Percentiles rank a stretch among this genome's conserved stretches.
These are phyloP conservation scores for Adineta ricciae DNA, from an alignment of 2,888 invertebrate genomes.

Conservation along the genomic window DNA sequence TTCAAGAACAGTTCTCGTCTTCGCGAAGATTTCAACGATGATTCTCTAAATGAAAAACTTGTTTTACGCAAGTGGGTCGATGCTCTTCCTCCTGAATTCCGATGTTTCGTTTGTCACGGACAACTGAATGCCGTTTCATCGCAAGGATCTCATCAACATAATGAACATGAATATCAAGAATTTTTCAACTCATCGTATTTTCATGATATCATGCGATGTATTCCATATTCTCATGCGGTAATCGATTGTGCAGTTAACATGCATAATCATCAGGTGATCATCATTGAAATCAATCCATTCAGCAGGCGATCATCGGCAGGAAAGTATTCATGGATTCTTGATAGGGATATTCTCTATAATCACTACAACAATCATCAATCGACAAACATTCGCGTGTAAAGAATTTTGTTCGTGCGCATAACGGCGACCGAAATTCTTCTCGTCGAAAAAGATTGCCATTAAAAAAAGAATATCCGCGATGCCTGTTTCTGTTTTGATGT, in stretches of 20 bases:
- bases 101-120: background rate
- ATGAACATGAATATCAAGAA: background rate
- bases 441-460: too few species aligned
- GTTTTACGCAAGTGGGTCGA: background rate
- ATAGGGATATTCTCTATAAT: background rate
- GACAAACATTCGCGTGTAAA: too few species aligned
- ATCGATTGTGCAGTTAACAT: background rate
- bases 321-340: background rate
- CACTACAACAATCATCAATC: background rate
- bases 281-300: background rate
- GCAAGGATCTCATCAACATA: background rate
- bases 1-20: background rate
- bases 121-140: background rate
- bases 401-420: too few species aligned
- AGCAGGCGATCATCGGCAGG: background rate
- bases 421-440: too few species aligned
- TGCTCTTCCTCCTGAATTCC: background rate
- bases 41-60: background rate
- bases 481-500: too few species aligned
- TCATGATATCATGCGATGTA: background rate
- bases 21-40: background rate
- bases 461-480: too few species aligned
- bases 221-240: background rate
- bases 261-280: background rate
- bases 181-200: background rate